phyloP scores from a whole-genome alignment of 2,888 invertebrate genomes.

The Drepana falcataria region DNA sequence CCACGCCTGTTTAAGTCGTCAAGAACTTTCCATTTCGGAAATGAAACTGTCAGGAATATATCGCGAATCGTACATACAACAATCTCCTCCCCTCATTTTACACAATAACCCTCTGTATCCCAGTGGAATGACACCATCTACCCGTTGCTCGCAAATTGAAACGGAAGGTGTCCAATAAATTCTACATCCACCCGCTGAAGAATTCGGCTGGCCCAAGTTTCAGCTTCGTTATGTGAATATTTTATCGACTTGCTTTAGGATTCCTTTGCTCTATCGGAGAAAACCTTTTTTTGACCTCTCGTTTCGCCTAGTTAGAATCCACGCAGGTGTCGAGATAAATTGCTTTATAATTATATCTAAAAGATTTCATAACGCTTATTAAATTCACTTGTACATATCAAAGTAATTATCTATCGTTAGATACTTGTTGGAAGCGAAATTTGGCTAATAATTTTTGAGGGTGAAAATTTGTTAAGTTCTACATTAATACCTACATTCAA shows the following conservation, averaged over 20 bases:
- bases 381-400: no score
- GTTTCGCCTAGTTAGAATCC: constrained; percentile 13
- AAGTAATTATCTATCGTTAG: neutral
- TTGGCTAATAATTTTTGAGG: no score
- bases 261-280: constrained; percentile 14
- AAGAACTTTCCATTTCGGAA: neutral
- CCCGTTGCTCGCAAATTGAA: constrained; percentile 61
- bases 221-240: constrained; percentile 54
- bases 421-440: no score
- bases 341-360: no score
- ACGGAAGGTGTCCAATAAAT: constrained; percentile 71
- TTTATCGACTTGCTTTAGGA: constrained; percentile 40
- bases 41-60: neutral
- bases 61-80: neutral
- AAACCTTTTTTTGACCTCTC: constrained; percentile 10
- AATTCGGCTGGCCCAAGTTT: constrained; percentile 48
- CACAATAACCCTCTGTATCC: constrained; percentile 16
- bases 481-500: no score
- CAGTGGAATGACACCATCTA: constrained; percentile 45
- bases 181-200: constrained; percentile 45
- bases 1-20: no score
- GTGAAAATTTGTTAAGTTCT: no score
- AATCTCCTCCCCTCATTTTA: neutral
- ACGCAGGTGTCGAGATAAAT: neutral
- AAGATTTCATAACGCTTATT: no score